A percentile compares a stretch with the other conserved stretches of the same genome.
Evolutionary conservation across 2,797 vertebrate species (phyloP).

Genomic region (Carapus acus): DNA sequence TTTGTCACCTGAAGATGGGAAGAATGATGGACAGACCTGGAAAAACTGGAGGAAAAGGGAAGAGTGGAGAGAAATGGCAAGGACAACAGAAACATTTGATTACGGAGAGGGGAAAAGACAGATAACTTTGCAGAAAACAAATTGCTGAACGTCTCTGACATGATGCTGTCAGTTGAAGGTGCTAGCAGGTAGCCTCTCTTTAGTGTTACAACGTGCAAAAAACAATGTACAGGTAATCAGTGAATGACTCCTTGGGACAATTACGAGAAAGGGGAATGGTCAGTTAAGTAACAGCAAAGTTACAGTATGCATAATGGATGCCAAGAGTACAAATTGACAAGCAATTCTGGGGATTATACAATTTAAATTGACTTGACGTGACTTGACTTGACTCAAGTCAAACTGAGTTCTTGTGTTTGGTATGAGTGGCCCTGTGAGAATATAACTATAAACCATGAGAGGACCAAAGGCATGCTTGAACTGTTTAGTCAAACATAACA

Average conservation of each 20-base stretch:
- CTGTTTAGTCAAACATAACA: conserved; percentile 38
- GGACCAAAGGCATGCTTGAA: conserved; percentile 21
- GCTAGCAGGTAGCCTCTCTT: too few relatives aligned
- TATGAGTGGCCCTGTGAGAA: conserved; percentile 20
- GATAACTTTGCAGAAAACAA: too few relatives aligned
- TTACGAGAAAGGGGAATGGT: conserved; percentile 11
- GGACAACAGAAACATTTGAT: conserved; percentile 34
- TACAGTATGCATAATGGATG: neutral
- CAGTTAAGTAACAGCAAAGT: conserved; percentile 8
- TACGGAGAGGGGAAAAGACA: conserved; percentile 23
- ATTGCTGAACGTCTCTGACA: too few relatives aligned
- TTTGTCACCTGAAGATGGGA: conserved; percentile 62
- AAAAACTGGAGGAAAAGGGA: conserved; percentile 18
- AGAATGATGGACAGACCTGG: conserved; percentile 21
- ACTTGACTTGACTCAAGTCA: conserved; percentile 1
- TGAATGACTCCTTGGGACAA: conserved; percentile 14
- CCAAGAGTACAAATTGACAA: conserved; percentile 6
- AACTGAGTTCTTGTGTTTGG: conserved; percentile 29
- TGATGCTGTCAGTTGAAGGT: too few relatives aligned
- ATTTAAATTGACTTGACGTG: conserved; percentile 20
- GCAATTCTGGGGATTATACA: conserved; percentile 3
- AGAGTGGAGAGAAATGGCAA: conserved; percentile 11
- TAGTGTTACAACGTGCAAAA: too few relatives aligned
- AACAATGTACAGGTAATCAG: too few relatives aligned
- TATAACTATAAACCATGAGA: conserved; percentile 34